phyloP scores from a whole-genome alignment of 1,140 invertebrate species.

The Ips nitidus region DNA sequence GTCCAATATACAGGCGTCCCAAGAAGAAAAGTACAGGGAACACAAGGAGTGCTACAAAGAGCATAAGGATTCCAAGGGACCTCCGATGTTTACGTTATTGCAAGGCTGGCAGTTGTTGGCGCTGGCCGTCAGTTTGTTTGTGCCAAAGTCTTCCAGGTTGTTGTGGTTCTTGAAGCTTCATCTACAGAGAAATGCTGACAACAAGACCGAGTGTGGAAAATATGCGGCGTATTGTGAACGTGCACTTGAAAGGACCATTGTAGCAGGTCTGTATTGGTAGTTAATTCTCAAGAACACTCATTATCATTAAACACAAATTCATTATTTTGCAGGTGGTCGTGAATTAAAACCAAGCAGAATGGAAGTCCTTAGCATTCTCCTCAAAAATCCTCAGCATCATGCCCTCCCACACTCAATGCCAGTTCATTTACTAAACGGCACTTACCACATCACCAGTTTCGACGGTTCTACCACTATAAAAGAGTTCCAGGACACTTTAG shows the following conservation, averaged over 20 bases:
- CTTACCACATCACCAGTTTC: constrained; percentile 94
- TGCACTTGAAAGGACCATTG: constrained; percentile 82
- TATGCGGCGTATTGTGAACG: constrained; percentile 94
- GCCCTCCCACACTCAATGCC: constrained; percentile 94
- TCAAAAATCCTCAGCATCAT: constrained; percentile 97
- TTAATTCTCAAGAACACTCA: not conserved
- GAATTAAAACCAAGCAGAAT: constrained; percentile 91
- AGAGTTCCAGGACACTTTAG: constrained; percentile 53
- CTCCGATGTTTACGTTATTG: constrained; percentile 83
- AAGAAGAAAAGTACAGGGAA: constrained; percentile 52
- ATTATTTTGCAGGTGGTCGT: constrained; percentile 69
- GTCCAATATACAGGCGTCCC: constrained; percentile 52
- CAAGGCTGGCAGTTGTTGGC: constrained; percentile 95
- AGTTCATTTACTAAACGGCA: constrained; percentile 91
- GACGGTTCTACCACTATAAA: constrained; percentile 76
- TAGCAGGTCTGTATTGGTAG: constrained; percentile 42
- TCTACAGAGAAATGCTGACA: constrained; percentile 84
- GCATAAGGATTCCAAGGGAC: constrained; percentile 56
- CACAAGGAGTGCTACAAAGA: constrained; percentile 51
- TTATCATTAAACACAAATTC: not conserved
- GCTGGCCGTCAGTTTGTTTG: constrained; percentile 87
- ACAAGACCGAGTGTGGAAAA: constrained; percentile 89
- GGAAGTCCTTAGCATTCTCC: constrained; percentile 94
- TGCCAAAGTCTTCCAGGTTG: constrained; percentile 87
- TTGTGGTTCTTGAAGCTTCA: constrained; percentile 94